Conservation (phyloP, 2,888 invertebrate species). For the Parascotia fuliginaria region DNA sequence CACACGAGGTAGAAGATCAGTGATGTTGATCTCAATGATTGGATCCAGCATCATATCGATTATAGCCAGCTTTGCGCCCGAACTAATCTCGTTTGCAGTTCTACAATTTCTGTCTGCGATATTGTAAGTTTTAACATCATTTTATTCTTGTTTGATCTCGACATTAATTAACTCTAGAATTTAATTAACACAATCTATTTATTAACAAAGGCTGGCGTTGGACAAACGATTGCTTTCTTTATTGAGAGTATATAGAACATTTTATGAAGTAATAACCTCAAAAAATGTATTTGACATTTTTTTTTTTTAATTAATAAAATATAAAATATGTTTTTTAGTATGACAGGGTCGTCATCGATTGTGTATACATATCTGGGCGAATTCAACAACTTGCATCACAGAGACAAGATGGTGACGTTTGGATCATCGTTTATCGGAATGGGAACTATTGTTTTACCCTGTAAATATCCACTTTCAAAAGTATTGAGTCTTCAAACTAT, state of each 20-base stretch:
- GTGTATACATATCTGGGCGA: slow-evolving; percentile 87
- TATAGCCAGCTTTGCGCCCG: slow-evolving; percentile 86
- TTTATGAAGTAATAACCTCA: no score
- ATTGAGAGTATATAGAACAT: no score
- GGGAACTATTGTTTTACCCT: slow-evolving; percentile 85
- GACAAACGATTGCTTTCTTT: no score
- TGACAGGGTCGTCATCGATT: slow-evolving; percentile 82
- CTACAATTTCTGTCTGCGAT: slow-evolving; percentile 89
- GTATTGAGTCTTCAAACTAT: no score
- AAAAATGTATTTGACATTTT: no score
- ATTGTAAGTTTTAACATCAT: slow-evolving; percentile 76
- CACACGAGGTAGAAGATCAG: slow-evolving; percentile 88
- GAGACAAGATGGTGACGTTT: slow-evolving; percentile 82
- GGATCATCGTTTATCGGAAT: slow-evolving; percentile 80
- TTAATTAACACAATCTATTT: no score
- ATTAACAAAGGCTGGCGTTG: no score
- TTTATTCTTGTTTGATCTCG: no score
- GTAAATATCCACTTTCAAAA: no score
- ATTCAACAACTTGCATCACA: slow-evolving; percentile 78
- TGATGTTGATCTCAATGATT: slow-evolving; percentile 81
- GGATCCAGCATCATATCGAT: slow-evolving; percentile 83
- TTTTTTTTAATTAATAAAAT: no score
- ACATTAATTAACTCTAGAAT: no score
- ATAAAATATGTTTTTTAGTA: no score
- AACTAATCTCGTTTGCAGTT: slow-evolving; percentile 84